These are phyloP conservation scores for Galago senegalensis DNA, from an alignment of 2,797 vertebrate species.

Conservation along the genomic window DNA sequence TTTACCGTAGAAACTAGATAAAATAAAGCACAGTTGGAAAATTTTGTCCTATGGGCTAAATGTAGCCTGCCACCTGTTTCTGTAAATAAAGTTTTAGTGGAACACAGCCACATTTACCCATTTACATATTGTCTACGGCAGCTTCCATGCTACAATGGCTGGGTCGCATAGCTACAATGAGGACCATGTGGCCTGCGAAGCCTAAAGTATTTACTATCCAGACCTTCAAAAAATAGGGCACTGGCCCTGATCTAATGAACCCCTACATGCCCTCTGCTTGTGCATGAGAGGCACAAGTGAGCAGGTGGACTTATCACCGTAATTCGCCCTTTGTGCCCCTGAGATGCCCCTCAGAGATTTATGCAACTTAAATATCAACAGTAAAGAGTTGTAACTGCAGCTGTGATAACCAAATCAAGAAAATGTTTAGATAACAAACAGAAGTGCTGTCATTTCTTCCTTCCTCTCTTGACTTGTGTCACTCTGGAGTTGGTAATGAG, in stretches of 20 bases:
- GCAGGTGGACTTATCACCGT: not conserved
- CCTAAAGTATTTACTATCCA: not conserved
- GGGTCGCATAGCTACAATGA: not conserved
- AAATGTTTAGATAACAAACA: not conserved
- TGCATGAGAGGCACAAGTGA: not conserved
- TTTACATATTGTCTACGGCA: not conserved
- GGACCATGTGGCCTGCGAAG: not conserved
- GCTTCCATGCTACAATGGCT: not conserved
- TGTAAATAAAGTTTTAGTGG: slow-evolving; percentile 20
- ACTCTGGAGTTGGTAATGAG: not conserved
- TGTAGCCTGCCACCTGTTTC: not conserved
- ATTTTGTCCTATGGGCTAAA: not conserved
- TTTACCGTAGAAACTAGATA: not conserved
- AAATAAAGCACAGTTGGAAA: not conserved
- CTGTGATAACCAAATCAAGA: not conserved
- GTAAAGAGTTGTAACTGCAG: not conserved
- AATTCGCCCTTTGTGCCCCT: not conserved
- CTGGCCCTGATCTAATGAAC: not conserved
- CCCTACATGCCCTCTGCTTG: rapidly evolving
- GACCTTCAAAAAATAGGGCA: not conserved
- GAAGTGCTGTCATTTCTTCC: not conserved
- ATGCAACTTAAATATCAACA: not conserved
- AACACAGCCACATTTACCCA: not conserved
- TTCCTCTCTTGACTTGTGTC: not conserved
- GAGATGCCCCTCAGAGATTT: not conserved